Conservation (phyloP, 2,888 invertebrate species). For the Tigriopus californicus region DNA sequence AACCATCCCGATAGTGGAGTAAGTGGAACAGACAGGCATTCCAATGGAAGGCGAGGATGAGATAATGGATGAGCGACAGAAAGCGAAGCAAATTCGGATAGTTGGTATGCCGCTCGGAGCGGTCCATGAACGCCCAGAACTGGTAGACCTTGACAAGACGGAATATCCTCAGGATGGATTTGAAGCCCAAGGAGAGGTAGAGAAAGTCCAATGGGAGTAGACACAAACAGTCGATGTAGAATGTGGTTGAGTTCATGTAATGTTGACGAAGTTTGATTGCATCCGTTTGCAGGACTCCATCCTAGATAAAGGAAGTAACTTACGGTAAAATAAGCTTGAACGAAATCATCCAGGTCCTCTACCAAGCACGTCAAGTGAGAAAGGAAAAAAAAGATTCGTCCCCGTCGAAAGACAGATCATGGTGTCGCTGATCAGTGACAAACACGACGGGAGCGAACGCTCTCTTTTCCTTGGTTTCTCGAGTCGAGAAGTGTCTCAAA, state of each 20-base stretch:
- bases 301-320: constrained; percentile 39
- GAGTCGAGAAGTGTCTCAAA: too few relatives aligned
- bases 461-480: too few relatives aligned
- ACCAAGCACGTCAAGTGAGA: too few relatives aligned
- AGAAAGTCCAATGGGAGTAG: constrained; percentile 92
- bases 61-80: constrained; percentile 25
- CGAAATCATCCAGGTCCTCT: too few relatives aligned
- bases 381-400: too few relatives aligned
- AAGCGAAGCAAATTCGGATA: constrained; percentile 83
- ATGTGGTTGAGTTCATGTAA: constrained; percentile 92
- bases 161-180: constrained; percentile 45
- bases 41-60: constrained; percentile 90
- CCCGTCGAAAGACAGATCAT: too few relatives aligned
- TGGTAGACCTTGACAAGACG: constrained; percentile 86
- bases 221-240: constrained; percentile 97
- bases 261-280: constrained; percentile 77
- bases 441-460: too few relatives aligned
- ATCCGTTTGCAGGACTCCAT: constrained; percentile 93
- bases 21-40: constrained; percentile 96
- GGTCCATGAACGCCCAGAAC: constrained; percentile 96
- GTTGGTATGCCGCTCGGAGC: constrained; percentile 94
- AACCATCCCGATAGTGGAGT: constrained; percentile 45
- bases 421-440: too few relatives aligned
- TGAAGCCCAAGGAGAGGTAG: constrained; percentile 77
- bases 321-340: too few relatives aligned